Base-by-base conservation (phyloP, 2,888 invertebrate genomes). In the Sarcophaga carnaria region DNA sequence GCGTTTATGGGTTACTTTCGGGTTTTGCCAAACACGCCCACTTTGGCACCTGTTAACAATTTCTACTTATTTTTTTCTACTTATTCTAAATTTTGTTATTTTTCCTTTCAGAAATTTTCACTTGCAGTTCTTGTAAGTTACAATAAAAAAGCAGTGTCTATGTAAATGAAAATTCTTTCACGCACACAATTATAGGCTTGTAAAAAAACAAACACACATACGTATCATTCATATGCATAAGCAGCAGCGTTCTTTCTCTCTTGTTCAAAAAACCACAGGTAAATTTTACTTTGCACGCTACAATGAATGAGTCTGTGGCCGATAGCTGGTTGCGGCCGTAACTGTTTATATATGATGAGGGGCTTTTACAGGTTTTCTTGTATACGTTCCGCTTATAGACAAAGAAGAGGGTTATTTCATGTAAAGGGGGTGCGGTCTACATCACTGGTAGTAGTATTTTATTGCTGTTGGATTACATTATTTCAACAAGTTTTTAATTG, bases 11-110 rank as follows among this genome's bases (percentile, higher is more conserved):
- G 4, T 66, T 25, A 62, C 12, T 59, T 64, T 71, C 45, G 4
- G 54, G 25, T 72, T 59, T 11, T 71, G 70, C 64, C 76, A 64
- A 81, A 79, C 80, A 76, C 84, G 66, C 84, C 87, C 66, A 81
- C 75, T 79, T 87, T 79, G 75, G 71, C 87, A 84, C 87, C 83
- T 84, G 83, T 82, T 81, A 87, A 12, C 83, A 64, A 47, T 80
- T 70, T 75, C 64, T 71, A 71, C 20, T 2, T 17, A 27, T 37
- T 67, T 63, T 60, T 27, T 71, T 49, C 1, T 37, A 14, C 49
- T 60, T 5, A 54, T 54, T 14, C 12, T 54, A 54, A n/a, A 59
- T 60, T 2, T 20, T 62, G 62, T 10, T 10, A 22, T 17, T 64
- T 64, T 71, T 54, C 22, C 72, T 67, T 72, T 67, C 69, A 66